Base-by-base conservation (phyloP, 2,113 vertebrate genomes). In the Channa maculata region DNA sequence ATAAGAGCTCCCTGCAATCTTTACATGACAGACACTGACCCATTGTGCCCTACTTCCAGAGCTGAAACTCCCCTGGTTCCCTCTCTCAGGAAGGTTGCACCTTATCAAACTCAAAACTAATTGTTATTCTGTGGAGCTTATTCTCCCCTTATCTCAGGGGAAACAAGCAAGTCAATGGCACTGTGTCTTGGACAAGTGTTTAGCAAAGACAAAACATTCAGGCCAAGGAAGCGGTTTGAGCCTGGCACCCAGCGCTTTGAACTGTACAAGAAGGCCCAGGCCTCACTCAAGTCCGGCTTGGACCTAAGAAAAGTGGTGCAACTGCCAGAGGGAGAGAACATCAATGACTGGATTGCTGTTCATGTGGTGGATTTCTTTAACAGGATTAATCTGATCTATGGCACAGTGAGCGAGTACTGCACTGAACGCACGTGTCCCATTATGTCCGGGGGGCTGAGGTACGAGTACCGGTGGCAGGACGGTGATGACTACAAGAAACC, bases 341-440 rank as follows among this genome's bases (percentile, higher is more conserved):
- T 98, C 80, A 96, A 96, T 0, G 98, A 99, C 89, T 99, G 98
- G 98, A 96, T 98, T 0, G 98, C 98, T 0, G 96, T 99, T 84
- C 97, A 99, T 0, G 96, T 98, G 52, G 98, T 99, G 89, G 98
- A 99, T 92, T 99, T 99, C 93, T 99, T 99, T 81, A 99, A 99
- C 88, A 95, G 98, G 66, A 98, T 99, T 90, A 99, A 99, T 91
- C 94, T 99, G 83, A 99, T 99, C 93, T 99, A 99, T 0, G 98
- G 98, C 84, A 99, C 98, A n/a, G 96, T 99, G 91, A 96, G 96
- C 0, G 98, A 99, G 77, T 98, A 92, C 92, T 99, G 98, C 93
- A 95, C 95, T 0, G 96, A 98, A 82, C 95, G 87, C 81, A 96
- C 93, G 53, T 99, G 98, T 75, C 98, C 98, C 0, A 95, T 98